phyloP scores from a whole-genome alignment of 2,797 vertebrate genomes.

The Protonibea diacanthus region DNA sequence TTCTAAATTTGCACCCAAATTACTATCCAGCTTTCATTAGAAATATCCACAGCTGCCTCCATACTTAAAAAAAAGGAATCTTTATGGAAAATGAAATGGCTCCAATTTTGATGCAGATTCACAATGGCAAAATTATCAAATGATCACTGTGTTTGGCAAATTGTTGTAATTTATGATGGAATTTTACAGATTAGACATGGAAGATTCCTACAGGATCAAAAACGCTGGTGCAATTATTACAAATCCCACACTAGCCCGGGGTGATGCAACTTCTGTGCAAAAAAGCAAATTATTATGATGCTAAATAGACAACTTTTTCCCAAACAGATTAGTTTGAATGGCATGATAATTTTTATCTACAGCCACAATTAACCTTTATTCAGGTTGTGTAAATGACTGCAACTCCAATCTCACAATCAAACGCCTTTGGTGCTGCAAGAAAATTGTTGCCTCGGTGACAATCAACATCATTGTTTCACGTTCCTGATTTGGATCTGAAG shows the following conservation, averaged over 20 bases:
- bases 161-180: neutral
- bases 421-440: conserved; percentile 40
- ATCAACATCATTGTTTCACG: conserved; percentile 54
- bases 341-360: conserved; percentile 49
- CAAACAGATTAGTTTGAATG: conserved; percentile 56
- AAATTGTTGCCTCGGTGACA: conserved; percentile 47
- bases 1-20: conserved; percentile 49
- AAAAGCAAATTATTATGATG: conserved; percentile 47
- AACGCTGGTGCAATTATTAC: conserved; percentile 38
- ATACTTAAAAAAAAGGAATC: neutral
- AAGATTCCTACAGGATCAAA: conserved; percentile 44
- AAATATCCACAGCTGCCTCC: conserved; percentile 28
- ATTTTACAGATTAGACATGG: conserved; percentile 43
- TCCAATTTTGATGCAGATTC: conserved; percentile 34
- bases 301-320: conserved; percentile 43
- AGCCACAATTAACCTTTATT: conserved; percentile 73
- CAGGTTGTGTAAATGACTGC: conserved; percentile 59
- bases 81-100: neutral
- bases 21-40: conserved; percentile 37
- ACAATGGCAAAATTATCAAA: conserved; percentile 18
- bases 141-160: conserved; percentile 13
- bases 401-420: conserved; percentile 65
- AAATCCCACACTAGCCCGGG: conserved; percentile 26
- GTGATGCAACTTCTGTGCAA: conserved; percentile 29
- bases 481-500: conserved; percentile 36